Evolutionary conservation across 1,140 invertebrate genomes (phyloP).

Genomic region (Heterodera carotae): DNA sequence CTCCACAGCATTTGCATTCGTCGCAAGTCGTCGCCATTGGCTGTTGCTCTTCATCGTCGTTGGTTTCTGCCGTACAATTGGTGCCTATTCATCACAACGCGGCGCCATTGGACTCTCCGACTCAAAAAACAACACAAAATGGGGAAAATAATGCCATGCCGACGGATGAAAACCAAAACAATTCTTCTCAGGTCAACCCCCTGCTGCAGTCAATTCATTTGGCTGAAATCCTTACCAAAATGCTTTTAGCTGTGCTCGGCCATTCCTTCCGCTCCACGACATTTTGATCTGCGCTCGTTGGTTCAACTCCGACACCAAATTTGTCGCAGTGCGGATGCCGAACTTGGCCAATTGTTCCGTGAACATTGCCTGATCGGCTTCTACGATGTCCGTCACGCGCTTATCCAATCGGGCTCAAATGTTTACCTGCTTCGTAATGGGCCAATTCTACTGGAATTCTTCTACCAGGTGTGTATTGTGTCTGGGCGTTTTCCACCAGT

Average conservation of each 20-base stretch:
- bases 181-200: not conserved
- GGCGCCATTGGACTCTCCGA: not conserved
- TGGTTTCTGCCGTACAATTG: constrained; percentile 22
- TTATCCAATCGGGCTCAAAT: constrained; percentile 28
- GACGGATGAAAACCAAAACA: constrained; percentile 15
- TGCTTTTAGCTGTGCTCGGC: constrained; percentile 7
- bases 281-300: constrained; percentile 37
- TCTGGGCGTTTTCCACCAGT: too few species aligned
- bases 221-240: not conserved
- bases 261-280: constrained; percentile 25
- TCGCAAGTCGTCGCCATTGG: not conserved
- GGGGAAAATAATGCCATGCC: constrained; percentile 14
- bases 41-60: not conserved
- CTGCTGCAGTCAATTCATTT: not conserved
- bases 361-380: constrained; percentile 40
- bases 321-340: constrained; percentile 33
- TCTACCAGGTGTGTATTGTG: constrained; percentile 46
- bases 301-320: constrained; percentile 30
- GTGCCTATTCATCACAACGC: constrained; percentile 11
- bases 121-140: constrained; percentile 4
- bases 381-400: constrained; percentile 17
- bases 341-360: constrained; percentile 34
- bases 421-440: constrained; percentile 30
- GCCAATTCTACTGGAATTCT: constrained; percentile 31
- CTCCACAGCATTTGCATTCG: constrained; percentile 1